Conservation (phyloP, 2,888 invertebrate genomes). For the Isoperla grammatica region DNA sequence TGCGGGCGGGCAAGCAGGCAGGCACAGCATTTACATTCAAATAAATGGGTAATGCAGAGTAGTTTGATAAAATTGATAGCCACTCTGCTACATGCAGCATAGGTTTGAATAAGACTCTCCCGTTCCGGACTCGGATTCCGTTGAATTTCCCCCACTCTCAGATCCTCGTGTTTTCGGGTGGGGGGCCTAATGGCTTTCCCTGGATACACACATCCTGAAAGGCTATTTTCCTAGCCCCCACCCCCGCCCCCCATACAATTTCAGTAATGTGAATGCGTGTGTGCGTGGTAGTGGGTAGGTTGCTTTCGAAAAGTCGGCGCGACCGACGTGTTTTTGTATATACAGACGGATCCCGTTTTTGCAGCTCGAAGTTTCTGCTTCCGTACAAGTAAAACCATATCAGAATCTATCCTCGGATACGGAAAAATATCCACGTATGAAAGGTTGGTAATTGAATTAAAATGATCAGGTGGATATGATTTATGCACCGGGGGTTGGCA, state of each 20-base stretch:
- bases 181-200: conserved; percentile 17
- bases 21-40: conserved; percentile 12
- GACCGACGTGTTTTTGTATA: too few relatives aligned
- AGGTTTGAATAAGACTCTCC: conserved; percentile 16
- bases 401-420: too few relatives aligned
- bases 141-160: conserved; percentile 2
- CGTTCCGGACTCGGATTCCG: conserved; percentile 8
- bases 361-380: too few relatives aligned
- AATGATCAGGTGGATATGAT: too few relatives aligned
- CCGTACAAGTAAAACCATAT: too few relatives aligned
- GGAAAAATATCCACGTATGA: too few relatives aligned
- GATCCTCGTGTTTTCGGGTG: not conserved
- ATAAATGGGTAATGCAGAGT: conserved; percentile 15
- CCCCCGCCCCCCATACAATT: conserved; percentile 17
- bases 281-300: conserved; percentile 6
- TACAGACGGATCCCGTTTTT: too few relatives aligned
- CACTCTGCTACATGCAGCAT: conserved; percentile 10
- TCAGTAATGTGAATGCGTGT: conserved; percentile 19
- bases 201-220: conserved; percentile 17
- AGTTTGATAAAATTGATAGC: conserved; percentile 15
- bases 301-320: conserved; percentile 8
- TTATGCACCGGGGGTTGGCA: too few relatives aligned
- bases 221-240: conserved; percentile 12
- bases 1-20: not conserved
- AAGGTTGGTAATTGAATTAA: too few relatives aligned